Percentiles rank a stretch among this genome's conserved stretches.
Evolutionary conservation across 2,797 vertebrate species (phyloP).

Genomic region (Lutra lutra): DNA sequence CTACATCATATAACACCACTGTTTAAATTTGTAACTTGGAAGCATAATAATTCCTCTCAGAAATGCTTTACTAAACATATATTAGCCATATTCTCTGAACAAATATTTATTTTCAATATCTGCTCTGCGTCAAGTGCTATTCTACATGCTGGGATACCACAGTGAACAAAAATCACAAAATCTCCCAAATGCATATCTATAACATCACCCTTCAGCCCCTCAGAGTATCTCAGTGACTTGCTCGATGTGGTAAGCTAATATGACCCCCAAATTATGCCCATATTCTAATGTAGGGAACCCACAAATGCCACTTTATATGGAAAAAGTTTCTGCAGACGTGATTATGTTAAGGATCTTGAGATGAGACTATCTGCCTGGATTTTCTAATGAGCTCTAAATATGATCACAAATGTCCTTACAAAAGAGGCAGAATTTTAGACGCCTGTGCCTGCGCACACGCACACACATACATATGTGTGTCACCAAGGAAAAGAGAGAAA

Average conservation of each 20-base stretch:
- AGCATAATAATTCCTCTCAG: slow-evolving; percentile 11
- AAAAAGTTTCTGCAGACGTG: not conserved
- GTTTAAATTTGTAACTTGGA: slow-evolving; percentile 34
- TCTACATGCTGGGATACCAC: not conserved
- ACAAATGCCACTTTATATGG: not conserved
- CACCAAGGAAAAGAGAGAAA: not conserved
- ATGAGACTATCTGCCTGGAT: not conserved
- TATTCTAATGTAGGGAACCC: not conserved
- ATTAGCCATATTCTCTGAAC: slow-evolving; percentile 9
- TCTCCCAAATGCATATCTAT: not conserved
- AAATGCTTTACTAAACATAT: slow-evolving; percentile 28
- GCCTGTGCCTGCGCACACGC: not conserved
- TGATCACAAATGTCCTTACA: not conserved
- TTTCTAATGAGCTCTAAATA: not conserved
- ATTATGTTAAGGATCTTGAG: not conserved
- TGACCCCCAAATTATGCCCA: not conserved
- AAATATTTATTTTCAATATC: slow-evolving; percentile 30
- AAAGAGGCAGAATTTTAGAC: not conserved
- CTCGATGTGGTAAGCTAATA: not conserved
- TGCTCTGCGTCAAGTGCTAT: not conserved
- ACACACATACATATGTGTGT: not conserved
- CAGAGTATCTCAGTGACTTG: not conserved
- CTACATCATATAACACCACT: not conserved
- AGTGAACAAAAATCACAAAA: not conserved
- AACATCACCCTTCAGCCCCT: not conserved